Evolutionary conservation across 2,797 vertebrate species (phyloP), one percentile per base, ranked within the genome.

Genomic region (Dallia pectoralis): DNA sequence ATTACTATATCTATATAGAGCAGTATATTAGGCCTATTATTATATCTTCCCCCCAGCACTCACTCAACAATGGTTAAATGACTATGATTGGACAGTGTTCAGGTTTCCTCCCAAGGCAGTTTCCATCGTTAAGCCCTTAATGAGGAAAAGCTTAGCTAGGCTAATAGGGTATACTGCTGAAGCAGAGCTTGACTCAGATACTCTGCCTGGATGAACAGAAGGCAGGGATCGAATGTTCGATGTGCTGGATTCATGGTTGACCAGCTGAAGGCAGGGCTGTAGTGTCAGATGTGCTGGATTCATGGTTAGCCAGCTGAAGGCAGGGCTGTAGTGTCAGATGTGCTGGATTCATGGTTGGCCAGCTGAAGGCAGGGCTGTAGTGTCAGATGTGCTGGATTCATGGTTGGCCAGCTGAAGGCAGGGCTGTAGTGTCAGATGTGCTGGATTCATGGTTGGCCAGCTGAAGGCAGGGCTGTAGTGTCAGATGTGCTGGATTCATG

Each of bases 101-200:
- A 3, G 3, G 33, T 36, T 7, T 36, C 6, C 33, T 7, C 33
- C 36, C 36, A 40, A 40, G 36, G 36, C 36, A 40, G 36, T 6
- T 40, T 40, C 1, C 36, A 40, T 40, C 36, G 6, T 40, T 56
- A 32, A 62, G 71, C 29, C 29, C 44, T 40, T 27, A 16, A 18
- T 30, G 32, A 48, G 48, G 67, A 12, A 70, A 25, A 70, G 74
- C 61, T 67, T 18, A 61, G 27, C 49, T 18, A 33, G 27, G 44
- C 49, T 15, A 56, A n/a, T 56, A 36, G 27, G 33, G 19, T 79
- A 27, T 79, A 84, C 79, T 84, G 79, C 30, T 70, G 70, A 75
- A 66, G 30, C 4, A 0, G 71, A 48, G 29, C 16, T 56, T 73
- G 75, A 27, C 76, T 69, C 69, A 75, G 72, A 83, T 83, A 27